These are phyloP conservation scores for Nipponia nippon DNA, from an alignment of 2,113 vertebrate species.

Conservation along the genomic window DNA sequence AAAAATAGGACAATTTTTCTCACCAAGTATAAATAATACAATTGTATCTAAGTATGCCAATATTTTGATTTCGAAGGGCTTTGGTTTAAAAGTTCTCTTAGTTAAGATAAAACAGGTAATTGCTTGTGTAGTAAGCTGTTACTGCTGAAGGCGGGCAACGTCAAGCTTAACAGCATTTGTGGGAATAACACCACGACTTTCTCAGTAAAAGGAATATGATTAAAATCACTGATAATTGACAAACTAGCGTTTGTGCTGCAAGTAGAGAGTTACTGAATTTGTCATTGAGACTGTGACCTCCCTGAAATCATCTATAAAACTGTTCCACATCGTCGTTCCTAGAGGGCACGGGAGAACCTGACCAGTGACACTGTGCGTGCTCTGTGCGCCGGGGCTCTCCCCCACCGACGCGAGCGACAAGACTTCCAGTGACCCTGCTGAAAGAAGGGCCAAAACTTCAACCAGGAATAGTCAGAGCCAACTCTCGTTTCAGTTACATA, in stretches of 20 bases:
- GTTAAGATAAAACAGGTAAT: background rate
- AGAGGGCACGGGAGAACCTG: background rate
- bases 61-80: background rate
- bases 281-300: background rate
- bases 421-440: background rate
- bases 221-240: background rate
- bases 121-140: background rate
- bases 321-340: background rate
- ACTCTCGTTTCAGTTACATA: background rate
- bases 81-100: background rate
- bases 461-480: background rate
- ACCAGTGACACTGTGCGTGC: fast-evolving
- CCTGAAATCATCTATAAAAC: background rate
- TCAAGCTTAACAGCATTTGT: background rate
- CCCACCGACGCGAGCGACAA: background rate
- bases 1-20: background rate
- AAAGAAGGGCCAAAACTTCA: background rate
- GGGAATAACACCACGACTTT: background rate
- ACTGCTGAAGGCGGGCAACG: background rate
- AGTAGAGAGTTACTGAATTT: background rate
- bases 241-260: background rate
- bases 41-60: background rate
- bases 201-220: background rate
- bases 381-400: background rate
- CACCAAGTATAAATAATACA: background rate